Percentiles rank a stretch among this genome's conserved stretches.
phyloP scores from a whole-genome alignment of 2,888 invertebrate species.

The Sialis lutaria region DNA sequence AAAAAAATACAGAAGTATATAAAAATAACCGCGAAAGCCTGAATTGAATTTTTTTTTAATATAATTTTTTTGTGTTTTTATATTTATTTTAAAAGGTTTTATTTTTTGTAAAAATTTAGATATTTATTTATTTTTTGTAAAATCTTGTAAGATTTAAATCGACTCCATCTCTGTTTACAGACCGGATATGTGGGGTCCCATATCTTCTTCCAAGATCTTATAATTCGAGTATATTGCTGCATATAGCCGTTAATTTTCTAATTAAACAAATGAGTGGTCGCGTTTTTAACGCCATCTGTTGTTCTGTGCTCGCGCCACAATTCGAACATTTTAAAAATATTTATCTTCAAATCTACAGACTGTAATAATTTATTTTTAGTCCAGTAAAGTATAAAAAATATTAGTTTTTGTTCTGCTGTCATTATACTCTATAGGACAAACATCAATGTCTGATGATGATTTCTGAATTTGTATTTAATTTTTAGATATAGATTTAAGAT shows the following conservation, averaged over 20 bases:
- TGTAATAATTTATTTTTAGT: too few species aligned
- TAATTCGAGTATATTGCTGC: background rate
- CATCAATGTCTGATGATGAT: background rate
- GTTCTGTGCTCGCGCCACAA: background rate
- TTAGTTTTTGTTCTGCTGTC: too few species aligned
- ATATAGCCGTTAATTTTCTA: conserved; percentile 5
- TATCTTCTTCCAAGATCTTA: background rate
- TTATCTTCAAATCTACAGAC: too few species aligned
- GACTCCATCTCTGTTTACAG: background rate
- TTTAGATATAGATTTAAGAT: background rate
- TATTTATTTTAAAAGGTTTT: too few species aligned
- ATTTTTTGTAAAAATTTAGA: too few species aligned
- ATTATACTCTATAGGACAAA: too few species aligned
- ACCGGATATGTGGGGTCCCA: background rate
- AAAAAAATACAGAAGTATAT: too few species aligned
- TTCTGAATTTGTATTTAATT: background rate
- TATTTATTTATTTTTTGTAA: too few species aligned
- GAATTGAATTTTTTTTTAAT: too few species aligned
- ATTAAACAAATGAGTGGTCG: conserved; percentile 5
- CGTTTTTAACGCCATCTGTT: background rate
- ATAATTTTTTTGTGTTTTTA: too few species aligned
- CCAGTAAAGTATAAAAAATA: too few species aligned
- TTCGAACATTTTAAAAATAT: background rate
- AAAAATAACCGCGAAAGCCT: too few species aligned
- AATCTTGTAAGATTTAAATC: background rate